Base-by-base conservation (phyloP, 2,113 vertebrate genomes). In the Prionailurus bengalensis region DNA sequence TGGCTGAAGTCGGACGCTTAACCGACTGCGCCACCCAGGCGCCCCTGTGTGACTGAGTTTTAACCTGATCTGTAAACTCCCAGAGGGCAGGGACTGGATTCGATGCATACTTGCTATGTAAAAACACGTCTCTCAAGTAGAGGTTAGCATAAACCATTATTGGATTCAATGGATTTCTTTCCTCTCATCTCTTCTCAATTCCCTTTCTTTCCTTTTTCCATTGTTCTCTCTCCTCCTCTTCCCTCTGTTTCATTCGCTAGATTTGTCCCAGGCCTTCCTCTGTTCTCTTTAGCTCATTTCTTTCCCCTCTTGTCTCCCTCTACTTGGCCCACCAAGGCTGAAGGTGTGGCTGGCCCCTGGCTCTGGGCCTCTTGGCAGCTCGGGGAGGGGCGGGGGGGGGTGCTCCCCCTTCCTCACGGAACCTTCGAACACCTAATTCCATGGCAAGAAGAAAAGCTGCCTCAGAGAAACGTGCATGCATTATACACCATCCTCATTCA, bases 221-320 rank as follows among this genome's bases (percentile, higher is more conserved):
- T 42, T n/a, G 11, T 79, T 19, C 19, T 14, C 19, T 5, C 51
- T 68, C 27, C 53, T 12, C 23, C 33, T 66, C 15, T 29, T 51
- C 16, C 14, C 14, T 9, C 11, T 3, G 0, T 79, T 29, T 39
- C 23, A 58, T 48, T 53, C 27, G 23, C 27, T 36, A 0, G n/a
- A 16, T 27, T 13, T 71, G 78, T 14, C 25, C 39, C 23, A 78
- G 15, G 10, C 25, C 25, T 16, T 45, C 31, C 17, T 11, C 0
- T 3, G 7, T 31, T 73, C 45, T 42, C 16, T 2, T 7, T 29
- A 17, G 70, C 31, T 76, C 21, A 0, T 55, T 71, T 65, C 70
- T 71, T 39, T 42, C 29, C 15, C 29, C 5, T 17, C n/a, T 73
- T 58, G 53, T 13, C 23, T 58, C 27, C 53, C 17, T 74, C n/a